These are phyloP conservation scores for Branchipolynoe longqiensis DNA, from an alignment of 2,888 invertebrate species.

Conservation along the genomic window DNA sequence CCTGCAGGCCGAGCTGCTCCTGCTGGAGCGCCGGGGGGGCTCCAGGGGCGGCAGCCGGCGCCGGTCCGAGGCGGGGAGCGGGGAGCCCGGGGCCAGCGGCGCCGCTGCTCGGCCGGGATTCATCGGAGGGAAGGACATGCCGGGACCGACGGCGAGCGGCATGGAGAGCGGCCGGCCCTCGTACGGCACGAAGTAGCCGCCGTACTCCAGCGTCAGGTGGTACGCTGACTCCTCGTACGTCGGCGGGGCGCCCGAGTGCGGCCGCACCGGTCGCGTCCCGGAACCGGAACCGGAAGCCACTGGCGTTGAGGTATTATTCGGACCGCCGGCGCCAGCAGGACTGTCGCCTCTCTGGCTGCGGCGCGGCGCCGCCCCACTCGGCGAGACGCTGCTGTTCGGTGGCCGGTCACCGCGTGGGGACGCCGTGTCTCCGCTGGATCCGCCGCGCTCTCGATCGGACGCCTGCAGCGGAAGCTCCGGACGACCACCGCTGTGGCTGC, in stretches of 20 bases:
- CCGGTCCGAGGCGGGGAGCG: background rate
- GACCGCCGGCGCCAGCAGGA: background rate
- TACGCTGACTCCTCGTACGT: slow-evolving; percentile 43
- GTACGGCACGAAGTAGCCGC: slow-evolving; percentile 41
- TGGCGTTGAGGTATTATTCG: background rate
- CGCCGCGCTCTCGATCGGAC: no score
- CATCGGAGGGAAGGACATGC: slow-evolving; percentile 18
- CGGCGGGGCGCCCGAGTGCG: slow-evolving; percentile 29
- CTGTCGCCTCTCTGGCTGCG: background rate
- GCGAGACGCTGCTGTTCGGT: no score
- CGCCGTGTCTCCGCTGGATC: no score
- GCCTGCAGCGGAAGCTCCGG: background rate
- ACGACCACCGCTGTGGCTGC: background rate
- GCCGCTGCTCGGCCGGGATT: background rate
- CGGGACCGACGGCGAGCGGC: background rate
- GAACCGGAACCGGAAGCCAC: background rate
- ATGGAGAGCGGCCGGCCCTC: slow-evolving; percentile 29
- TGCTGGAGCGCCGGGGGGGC: background rate
- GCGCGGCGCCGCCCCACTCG: no score
- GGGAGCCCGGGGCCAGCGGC: background rate
- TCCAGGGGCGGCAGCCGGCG: background rate
- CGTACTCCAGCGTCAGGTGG: slow-evolving; percentile 44
- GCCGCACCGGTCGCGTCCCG: background rate
- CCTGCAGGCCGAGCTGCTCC: background rate
- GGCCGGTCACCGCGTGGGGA: no score